Conservation (phyloP, 2,797 vertebrate species). For the Octomys mimax region DNA sequence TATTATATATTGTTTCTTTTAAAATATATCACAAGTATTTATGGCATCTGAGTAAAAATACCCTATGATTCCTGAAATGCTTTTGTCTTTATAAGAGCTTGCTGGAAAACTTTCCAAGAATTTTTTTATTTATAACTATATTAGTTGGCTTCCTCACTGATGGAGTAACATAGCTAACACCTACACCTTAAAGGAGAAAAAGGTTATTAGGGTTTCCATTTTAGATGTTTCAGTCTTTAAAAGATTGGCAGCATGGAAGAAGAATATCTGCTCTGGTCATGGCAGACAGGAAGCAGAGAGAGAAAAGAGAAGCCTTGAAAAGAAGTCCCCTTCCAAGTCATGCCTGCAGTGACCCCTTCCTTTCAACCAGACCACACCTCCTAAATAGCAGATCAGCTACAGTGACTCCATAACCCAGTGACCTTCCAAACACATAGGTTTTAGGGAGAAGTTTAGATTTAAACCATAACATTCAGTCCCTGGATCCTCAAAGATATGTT, state of each 20-base stretch:
- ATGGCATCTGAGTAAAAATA: slow-evolving; percentile 52
- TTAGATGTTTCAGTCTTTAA: not conserved
- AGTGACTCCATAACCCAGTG: not conserved
- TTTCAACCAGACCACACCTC: not conserved
- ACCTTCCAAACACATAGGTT: not conserved
- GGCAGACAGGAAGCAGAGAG: not conserved
- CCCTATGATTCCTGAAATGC: not conserved
- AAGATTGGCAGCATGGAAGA: not conserved
- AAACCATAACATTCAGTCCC: not conserved
- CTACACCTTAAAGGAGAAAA: not conserved
- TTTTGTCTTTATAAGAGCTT: slow-evolving; percentile 42
- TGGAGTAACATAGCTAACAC: not conserved
- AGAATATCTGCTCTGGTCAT: not conserved
- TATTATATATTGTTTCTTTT: not conserved
- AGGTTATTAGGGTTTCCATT: not conserved
- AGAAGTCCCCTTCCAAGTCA: not conserved
- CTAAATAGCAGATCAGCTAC: not conserved
- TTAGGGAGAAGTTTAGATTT: not conserved
- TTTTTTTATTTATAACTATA: slow-evolving; percentile 34
- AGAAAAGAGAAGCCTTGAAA: not conserved
- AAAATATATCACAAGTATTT: slow-evolving; percentile 9
- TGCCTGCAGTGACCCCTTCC: not conserved
- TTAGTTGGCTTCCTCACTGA: not conserved
- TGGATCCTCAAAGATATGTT: not conserved
- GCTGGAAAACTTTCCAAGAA: not conserved